Conservation (phyloP, 2,888 invertebrate genomes). For the Leptopterna dolabrata region DNA sequence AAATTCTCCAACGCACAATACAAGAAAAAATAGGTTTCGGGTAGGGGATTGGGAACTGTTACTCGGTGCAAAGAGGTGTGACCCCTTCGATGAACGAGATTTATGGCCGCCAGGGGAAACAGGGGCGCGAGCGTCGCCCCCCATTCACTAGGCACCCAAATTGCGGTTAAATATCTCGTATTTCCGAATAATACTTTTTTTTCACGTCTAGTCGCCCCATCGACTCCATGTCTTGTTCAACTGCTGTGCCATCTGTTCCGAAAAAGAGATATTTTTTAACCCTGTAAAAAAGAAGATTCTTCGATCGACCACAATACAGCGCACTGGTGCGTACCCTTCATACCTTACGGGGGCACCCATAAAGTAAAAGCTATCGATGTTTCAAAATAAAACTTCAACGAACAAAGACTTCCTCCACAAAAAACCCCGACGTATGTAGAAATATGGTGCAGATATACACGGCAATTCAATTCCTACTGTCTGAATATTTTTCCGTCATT, state of each 20-base stretch:
- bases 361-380: not conserved
- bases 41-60: not conserved
- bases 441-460: not conserved
- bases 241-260: not conserved
- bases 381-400: not conserved
- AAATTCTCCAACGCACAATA: not conserved
- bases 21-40: not conserved
- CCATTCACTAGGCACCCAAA: conserved; percentile 12
- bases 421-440: not conserved
- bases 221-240: not conserved
- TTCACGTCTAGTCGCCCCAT: not conserved
- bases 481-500: conserved; percentile 31
- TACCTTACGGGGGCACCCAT: not conserved
- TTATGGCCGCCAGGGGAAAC: conserved; percentile 24
- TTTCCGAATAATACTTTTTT: conserved; percentile 11
- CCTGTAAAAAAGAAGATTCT: not conserved
- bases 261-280: not conserved
- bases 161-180: conserved; percentile 51
- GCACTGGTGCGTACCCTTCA: not conserved
- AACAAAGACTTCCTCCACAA: not conserved
- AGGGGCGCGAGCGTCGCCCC: conserved; percentile 27
- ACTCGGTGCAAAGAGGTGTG: not conserved
- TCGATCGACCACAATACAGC: not conserved
- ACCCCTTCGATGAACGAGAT: conserved; percentile 3
- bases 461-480: conserved; percentile 7